A percentile compares a stretch with the other conserved stretches of the same genome.
Evolutionary conservation across 2,797 vertebrate genomes (phyloP).

Genomic region (Xenopus petersii): DNA sequence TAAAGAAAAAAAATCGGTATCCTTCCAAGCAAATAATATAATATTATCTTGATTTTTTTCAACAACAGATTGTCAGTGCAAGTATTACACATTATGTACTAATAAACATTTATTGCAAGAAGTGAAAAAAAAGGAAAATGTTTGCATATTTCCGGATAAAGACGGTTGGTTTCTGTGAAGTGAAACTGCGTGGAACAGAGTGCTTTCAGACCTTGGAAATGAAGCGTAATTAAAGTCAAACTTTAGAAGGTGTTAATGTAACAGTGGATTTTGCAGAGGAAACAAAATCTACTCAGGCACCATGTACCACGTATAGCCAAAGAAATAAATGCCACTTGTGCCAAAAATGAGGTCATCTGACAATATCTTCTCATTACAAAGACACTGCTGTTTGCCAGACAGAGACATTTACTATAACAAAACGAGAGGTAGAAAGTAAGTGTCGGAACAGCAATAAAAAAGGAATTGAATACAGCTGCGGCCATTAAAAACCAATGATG

Average conservation of each 20-base stretch:
- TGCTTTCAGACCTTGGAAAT: background rate
- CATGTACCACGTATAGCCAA: conserved; percentile 14
- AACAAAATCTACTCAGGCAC: conserved; percentile 28
- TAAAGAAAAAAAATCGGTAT: background rate
- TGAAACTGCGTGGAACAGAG: no score
- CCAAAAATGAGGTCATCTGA: conserved; percentile 22
- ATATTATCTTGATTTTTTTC: background rate
- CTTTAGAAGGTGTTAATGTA: conserved; percentile 39
- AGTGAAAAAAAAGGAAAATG: background rate
- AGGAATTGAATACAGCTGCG: conserved; percentile 28
- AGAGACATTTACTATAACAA: conserved; percentile 17
- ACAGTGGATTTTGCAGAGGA: conserved; percentile 30
- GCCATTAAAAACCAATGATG: conserved; percentile 14
- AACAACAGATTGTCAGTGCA: background rate
- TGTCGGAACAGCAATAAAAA: conserved; percentile 25
- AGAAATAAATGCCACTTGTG: conserved; percentile 13
- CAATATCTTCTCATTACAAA: conserved; percentile 18
- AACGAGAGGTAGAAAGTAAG: conserved; percentile 15
- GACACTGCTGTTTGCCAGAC: conserved; percentile 12
- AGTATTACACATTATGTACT: background rate
- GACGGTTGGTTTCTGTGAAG: no score
- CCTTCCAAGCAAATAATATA: no score
- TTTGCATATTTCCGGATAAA: no score
- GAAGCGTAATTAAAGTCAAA: conserved; percentile 23
- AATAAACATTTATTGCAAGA: background rate